A percentile compares a stretch with the other conserved stretches of the same genome.
Evolutionary conservation across 2,797 vertebrate species (phyloP).

Genomic region (Eremophila alpestris): DNA sequence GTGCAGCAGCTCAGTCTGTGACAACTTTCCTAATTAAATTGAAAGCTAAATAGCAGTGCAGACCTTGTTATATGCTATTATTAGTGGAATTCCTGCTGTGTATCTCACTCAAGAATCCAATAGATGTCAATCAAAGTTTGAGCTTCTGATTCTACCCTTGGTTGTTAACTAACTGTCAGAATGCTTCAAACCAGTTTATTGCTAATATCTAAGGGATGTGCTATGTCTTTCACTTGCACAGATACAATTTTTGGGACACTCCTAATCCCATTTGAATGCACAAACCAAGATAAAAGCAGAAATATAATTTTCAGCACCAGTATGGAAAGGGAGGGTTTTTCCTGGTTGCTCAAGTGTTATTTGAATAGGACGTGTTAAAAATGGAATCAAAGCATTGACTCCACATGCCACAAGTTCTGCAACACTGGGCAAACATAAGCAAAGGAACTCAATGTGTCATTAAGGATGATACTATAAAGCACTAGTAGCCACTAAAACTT

Average conservation of each 20-base stretch:
- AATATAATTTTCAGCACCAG: neutral
- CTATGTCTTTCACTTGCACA: neutral
- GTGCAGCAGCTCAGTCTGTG: neutral
- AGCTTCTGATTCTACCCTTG: neutral
- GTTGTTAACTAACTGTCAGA: conserved; percentile 14
- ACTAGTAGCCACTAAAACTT: neutral
- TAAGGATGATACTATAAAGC: neutral
- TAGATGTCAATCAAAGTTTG: conserved; percentile 31
- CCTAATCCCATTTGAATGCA: neutral
- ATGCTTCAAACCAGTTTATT: neutral
- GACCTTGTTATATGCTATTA: neutral
- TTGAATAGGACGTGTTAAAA: neutral
- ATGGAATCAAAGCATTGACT: neutral
- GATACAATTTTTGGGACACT: neutral
- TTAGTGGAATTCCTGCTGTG: neutral
- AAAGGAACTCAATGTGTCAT: neutral
- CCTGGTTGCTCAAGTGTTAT: neutral
- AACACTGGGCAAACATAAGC: neutral
- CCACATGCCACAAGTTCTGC: neutral
- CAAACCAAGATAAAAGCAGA: neutral
- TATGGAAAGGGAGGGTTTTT: neutral
- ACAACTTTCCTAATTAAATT: neutral
- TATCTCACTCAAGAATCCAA: neutral
- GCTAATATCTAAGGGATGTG: neutral
- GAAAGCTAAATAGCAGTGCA: neutral